These are phyloP conservation scores for Cricetomys ansorgei DNA, from an alignment of 2,113 vertebrate genomes.

Conservation along the genomic window DNA sequence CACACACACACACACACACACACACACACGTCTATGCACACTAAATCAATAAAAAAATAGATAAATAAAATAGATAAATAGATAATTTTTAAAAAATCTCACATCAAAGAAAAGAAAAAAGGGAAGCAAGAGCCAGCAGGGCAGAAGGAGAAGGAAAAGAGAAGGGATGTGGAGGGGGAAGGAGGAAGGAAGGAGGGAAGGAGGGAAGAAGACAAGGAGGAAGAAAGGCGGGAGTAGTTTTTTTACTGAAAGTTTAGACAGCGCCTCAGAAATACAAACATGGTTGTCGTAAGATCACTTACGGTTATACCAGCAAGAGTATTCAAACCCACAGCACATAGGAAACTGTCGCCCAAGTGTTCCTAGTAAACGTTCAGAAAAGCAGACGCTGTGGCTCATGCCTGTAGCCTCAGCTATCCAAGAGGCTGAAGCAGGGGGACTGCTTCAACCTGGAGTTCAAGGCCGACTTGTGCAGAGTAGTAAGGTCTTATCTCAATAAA, in stretches of 20 bases:
- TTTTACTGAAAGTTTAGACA: neutral
- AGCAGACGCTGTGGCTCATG: neutral
- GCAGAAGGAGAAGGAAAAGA: no score
- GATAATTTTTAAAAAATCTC: no score
- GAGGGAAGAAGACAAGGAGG: neutral
- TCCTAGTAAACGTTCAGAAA: neutral
- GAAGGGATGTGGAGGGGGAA: neutral
- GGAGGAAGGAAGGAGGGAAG: neutral
- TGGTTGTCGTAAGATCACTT: neutral
- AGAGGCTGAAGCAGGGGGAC: neutral
- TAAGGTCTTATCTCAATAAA: neutral
- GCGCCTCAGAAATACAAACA: neutral
- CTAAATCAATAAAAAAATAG: no score
- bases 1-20: no score
- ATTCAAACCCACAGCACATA: neutral
- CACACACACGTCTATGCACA: no score
- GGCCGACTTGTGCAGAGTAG: neutral
- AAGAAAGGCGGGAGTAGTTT: neutral
- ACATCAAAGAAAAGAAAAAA: neutral
- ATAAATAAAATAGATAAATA: no score
- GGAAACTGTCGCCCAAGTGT: neutral
- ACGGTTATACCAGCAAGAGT: neutral
- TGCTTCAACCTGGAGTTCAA: neutral
- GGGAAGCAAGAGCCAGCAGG: neutral
- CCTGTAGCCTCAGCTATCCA: neutral